These are phyloP conservation scores for Brachypteracias leptosomus DNA, from an alignment of 2,113 vertebrate species.

Conservation along the genomic window DNA sequence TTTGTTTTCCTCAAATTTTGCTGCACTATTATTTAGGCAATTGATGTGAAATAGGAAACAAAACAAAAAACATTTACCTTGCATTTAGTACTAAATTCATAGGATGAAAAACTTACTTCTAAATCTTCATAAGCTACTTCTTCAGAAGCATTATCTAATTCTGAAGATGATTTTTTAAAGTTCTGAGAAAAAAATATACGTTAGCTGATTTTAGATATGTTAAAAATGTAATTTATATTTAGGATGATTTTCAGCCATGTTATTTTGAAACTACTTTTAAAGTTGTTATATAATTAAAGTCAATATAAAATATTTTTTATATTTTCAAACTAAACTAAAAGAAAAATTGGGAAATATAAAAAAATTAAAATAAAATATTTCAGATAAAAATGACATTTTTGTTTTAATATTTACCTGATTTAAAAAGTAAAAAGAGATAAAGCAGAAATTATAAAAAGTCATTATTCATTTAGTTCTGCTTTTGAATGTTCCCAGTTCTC, in stretches of 20 bases:
- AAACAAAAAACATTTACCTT: not conserved
- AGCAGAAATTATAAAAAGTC: not conserved
- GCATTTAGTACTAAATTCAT: not conserved
- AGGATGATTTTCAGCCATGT: not conserved
- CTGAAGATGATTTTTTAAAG: not conserved
- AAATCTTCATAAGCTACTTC: not conserved
- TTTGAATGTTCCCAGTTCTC: not conserved
- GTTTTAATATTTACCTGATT: not conserved
- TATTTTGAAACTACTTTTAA: not conserved
- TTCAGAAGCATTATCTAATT: not conserved
- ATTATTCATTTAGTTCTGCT: not conserved
- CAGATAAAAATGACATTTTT: too few relatives aligned
- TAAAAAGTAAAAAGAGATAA: not conserved
- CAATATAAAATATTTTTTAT: not conserved
- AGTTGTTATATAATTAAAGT: not conserved
- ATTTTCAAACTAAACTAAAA: not conserved
- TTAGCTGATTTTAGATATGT: not conserved
- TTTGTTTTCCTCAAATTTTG: not conserved
- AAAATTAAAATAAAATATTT: too few relatives aligned
- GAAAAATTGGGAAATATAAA: not conserved
- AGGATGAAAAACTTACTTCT: not conserved
- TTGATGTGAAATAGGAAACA: not conserved
- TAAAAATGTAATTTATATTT: not conserved
- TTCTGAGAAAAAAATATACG: not conserved
- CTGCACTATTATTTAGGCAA: not conserved